Base-by-base conservation (phyloP, 2,113 vertebrate species). In the Saccopteryx leptura region DNA sequence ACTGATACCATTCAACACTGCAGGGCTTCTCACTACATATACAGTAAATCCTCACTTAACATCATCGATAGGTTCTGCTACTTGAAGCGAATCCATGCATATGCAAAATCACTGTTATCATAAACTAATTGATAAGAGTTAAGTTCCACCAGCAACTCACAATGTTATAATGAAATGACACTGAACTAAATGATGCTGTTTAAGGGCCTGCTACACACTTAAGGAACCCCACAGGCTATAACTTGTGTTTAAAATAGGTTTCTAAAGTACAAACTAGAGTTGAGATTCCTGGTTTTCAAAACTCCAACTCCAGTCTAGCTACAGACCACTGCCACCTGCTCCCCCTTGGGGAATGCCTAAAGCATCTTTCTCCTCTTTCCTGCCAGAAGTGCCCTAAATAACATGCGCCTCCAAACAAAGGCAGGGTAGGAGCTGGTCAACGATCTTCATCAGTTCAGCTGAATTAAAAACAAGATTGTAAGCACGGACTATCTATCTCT, bases 211-310 rank as follows among this genome's bases (percentile, higher is more conserved):
- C 58, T 71, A 46, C 24, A 65, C 33, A 79, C 71, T 90, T 82
- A 86, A 89, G 48, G 19, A 94, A 76, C 9, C 7, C 46, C 4
- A 80, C 1, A 65, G 31, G n/a, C 33, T 91, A 71, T 52, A 96
- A 75, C 33, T 80, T 68, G 2, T 69, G 95, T 76, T 94, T 63
- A 3, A 94, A 96, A 76, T 79, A 81, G 52, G 26, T 78, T 46
- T 92, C 26, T 39, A 24, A 46, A 88, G 13, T 33, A 88, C 7
- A 69, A 75, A 95, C 71, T 90, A 19, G 58, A 90, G 52, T 76
- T 83, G 60, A 88, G 78, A 93, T 56, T 52, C 33, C 31, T 82
- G 7, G n/a, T 88, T 94, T 90, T 92, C 72, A 91, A 92, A 96
- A 88, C 58, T 60, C 54, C 83, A 71, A 65, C 31, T 48, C 58